Conservation (phyloP, 2,113 vertebrate genomes). For the Glaucidium brasilianum region DNA sequence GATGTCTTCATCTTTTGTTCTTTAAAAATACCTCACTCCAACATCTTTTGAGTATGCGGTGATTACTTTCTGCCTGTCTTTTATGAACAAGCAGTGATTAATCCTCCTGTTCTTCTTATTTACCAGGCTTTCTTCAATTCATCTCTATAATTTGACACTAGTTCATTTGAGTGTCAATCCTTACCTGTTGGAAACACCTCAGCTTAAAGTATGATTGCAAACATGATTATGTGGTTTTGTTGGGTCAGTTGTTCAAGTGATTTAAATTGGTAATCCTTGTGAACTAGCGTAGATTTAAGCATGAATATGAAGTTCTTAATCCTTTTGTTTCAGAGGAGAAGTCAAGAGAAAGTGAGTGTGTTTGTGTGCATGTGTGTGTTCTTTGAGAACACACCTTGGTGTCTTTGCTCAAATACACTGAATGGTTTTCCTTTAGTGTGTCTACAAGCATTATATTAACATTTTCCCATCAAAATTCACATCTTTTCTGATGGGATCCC, state of each 20-base stretch:
- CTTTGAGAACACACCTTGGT: not conserved
- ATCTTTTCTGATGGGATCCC: not conserved
- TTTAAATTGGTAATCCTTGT: not conserved
- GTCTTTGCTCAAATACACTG: not conserved
- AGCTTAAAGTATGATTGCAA: not conserved
- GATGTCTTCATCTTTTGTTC: not conserved
- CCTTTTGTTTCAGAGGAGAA: not conserved
- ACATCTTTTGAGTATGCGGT: not conserved
- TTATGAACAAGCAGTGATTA: not conserved
- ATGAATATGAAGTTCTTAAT: not conserved
- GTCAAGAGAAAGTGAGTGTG: not conserved
- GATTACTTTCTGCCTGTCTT: not conserved
- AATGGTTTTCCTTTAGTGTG: not conserved
- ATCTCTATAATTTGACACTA: not conserved
- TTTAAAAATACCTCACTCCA: not conserved
- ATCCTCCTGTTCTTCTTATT: not conserved
- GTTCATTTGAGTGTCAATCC: not conserved
- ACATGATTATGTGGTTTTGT: not conserved
- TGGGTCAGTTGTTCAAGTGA: not conserved
- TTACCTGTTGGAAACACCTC: not conserved
- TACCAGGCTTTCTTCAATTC: not conserved
- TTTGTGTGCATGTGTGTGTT: not conserved
- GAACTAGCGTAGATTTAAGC: not conserved
- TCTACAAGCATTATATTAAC: not conserved
- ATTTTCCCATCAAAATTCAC: not conserved